phyloP scores from a whole-genome alignment of 2,888 invertebrate species.

The Lasioglossum zephyrum region DNA sequence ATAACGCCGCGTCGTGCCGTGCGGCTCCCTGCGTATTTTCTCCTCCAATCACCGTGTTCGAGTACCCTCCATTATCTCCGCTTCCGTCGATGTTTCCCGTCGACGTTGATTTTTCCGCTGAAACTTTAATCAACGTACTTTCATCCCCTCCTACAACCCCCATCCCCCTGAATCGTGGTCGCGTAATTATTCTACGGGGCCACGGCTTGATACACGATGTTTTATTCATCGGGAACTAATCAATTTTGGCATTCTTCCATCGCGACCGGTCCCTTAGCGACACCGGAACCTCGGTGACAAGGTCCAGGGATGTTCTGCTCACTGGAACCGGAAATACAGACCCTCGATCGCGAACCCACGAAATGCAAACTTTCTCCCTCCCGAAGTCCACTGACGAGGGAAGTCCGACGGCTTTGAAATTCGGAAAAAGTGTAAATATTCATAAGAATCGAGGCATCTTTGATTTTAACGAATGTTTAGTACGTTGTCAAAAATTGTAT shows the following conservation, averaged over 20 bases:
- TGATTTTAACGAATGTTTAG: neutral
- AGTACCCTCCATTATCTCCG: conserved; percentile 48
- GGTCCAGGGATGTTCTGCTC: neutral
- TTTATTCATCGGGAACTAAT: conserved; percentile 34
- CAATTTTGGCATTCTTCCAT: conserved; percentile 24
- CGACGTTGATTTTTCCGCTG: conserved; percentile 57
- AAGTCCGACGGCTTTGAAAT: neutral
- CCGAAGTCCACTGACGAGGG: neutral
- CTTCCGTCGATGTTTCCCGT: conserved; percentile 41
- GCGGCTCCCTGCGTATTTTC: conserved; percentile 24
- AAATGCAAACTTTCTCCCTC: neutral
- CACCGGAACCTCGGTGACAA: neutral
- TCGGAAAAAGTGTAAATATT: neutral
- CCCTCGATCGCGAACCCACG: neutral
- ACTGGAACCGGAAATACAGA: neutral
- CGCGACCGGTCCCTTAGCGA: conserved; percentile 2
- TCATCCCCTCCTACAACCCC: neutral
- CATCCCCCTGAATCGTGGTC: neutral
- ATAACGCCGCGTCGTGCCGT: conserved; percentile 13
- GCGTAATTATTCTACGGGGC: conserved; percentile 44
- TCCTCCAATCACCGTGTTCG: conserved; percentile 44
- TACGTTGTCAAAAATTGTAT: neutral
- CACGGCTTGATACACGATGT: conserved; percentile 41
- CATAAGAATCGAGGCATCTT: neutral
- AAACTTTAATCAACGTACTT: conserved; percentile 61